Conservation (phyloP, 2,888 invertebrate genomes). For the Netelia fuscicornis region DNA sequence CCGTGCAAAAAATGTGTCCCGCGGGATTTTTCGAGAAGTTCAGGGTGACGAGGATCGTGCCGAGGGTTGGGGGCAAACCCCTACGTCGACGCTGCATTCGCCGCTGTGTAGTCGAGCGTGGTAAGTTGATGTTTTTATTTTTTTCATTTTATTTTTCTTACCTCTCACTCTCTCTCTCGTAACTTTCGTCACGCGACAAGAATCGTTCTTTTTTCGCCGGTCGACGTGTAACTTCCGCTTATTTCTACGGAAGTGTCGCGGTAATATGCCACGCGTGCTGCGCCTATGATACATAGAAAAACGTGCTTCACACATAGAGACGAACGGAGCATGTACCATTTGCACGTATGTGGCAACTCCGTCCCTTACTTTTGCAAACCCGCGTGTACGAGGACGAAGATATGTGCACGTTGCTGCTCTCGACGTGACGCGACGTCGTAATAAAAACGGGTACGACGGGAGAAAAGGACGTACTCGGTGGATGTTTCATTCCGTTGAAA, state of each 20-base stretch:
- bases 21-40: slow-evolving; percentile 39
- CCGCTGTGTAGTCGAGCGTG: no score
- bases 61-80: slow-evolving; percentile 6
- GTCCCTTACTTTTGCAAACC: no score
- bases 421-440: slow-evolving; percentile 30
- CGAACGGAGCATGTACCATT: neutral
- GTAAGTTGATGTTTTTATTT: neutral
- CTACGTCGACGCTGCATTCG: no score
- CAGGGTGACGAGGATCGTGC: slow-evolving; percentile 29
- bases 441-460: slow-evolving; percentile 40
- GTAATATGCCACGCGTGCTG: slow-evolving; percentile 32
- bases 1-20: slow-evolving; percentile 13
- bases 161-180: neutral
- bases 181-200: slow-evolving; percentile 28
- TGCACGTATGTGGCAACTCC: neutral
- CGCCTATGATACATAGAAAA: slow-evolving; percentile 4
- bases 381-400: neutral
- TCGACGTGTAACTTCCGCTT: slow-evolving; percentile 6
- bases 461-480: slow-evolving; percentile 24
- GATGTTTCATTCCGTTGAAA: slow-evolving; percentile 67
- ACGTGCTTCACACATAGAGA: neutral
- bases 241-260: slow-evolving; percentile 37
- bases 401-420: slow-evolving; percentile 35
- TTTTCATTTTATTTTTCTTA: slow-evolving; percentile 10
- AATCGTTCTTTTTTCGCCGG: slow-evolving; percentile 46